Evolutionary conservation across 2,888 invertebrate species (phyloP).

Genomic region (Notodonta ziczac): DNA sequence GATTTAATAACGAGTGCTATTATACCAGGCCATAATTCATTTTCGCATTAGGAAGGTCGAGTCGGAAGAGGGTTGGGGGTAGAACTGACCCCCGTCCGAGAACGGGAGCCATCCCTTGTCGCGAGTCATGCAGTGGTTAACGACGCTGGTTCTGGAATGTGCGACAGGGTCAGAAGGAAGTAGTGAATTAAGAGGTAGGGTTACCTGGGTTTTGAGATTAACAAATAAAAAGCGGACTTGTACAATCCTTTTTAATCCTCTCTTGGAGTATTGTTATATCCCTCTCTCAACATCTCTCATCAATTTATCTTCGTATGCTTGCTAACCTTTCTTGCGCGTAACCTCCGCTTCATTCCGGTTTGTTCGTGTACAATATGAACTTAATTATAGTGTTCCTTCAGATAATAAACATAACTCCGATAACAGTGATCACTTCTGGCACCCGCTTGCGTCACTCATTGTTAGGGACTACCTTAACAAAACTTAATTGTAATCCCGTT

Average conservation of each 20-base stretch:
- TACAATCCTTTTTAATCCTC: no score
- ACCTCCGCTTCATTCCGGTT: neutral
- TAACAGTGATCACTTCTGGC: constrained; percentile 3
- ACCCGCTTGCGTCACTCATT: constrained; percentile 12
- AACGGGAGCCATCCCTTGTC: constrained; percentile 26
- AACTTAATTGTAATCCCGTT: constrained; percentile 40
- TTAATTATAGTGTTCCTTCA: constrained; percentile 1
- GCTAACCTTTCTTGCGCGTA: neutral
- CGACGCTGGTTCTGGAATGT: neutral
- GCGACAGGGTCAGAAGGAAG: neutral
- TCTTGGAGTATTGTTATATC: no score
- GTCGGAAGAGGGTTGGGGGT: constrained; percentile 15
- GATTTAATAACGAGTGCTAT: constrained; percentile 63
- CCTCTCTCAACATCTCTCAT: neutral
- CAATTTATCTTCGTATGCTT: neutral
- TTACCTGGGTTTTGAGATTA: neutral
- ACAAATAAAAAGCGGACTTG: no score
- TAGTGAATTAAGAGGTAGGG: neutral
- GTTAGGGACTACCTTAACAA: constrained; percentile 16
- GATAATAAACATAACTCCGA: neutral
- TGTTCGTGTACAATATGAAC: neutral
- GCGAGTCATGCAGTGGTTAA: constrained; percentile 39
- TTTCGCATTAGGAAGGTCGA: constrained; percentile 55
- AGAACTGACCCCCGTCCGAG: constrained; percentile 30
- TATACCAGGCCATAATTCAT: constrained; percentile 63